Base-by-base conservation (phyloP, 1,140 invertebrate species). In the Nasonia longicornis region DNA sequence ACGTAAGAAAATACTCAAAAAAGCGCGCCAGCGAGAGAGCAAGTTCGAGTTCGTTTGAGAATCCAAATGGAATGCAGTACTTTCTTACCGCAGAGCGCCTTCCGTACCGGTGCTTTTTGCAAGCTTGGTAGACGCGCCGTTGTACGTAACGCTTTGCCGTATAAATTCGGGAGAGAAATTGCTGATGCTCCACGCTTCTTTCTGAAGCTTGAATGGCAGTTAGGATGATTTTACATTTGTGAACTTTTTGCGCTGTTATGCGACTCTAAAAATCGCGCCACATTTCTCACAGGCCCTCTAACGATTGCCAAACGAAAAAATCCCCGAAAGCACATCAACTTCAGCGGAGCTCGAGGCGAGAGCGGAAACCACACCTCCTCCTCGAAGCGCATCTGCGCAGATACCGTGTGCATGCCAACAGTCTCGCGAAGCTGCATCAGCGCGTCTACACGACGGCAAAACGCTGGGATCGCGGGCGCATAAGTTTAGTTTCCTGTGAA, bases 401-500 rank as follows among this genome's bases (percentile, higher is more conserved):
- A 58, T n/a, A 58, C 10, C 38, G 38, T 8, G 8, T 10, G 7
- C 31, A 35, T 35, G 31, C 3, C 2, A 3, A 6, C 10, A 42
- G 38, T 42, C 48, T 52, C 48, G 16, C 52, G 16, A 58, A 58
- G 52, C 52, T 58, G 16, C 52, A 58, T 58, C 52, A 42, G 38
- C 38, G 38, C 38, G 38, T 42, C 31, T 35, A 35, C 31, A 35
- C 38, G 8, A 42, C 38, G 52, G 52, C 52, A 58, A 58, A 58
- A 58, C 52, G 52, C 1, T 58, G 20, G 16, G 6, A 58, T 58
- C 52, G 52, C 52, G 52, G 12, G 20, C 52, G 70, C 58, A 63
- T 77, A 84, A 84, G 77, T 80, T 84, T 75, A n/a, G 79, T 72
- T 81, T 81, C 77, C 80, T 80, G 70, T 66, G 42, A 20, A 14